Conservation (phyloP, 2,113 vertebrate species). For the Ammodytes dubius region DNA sequence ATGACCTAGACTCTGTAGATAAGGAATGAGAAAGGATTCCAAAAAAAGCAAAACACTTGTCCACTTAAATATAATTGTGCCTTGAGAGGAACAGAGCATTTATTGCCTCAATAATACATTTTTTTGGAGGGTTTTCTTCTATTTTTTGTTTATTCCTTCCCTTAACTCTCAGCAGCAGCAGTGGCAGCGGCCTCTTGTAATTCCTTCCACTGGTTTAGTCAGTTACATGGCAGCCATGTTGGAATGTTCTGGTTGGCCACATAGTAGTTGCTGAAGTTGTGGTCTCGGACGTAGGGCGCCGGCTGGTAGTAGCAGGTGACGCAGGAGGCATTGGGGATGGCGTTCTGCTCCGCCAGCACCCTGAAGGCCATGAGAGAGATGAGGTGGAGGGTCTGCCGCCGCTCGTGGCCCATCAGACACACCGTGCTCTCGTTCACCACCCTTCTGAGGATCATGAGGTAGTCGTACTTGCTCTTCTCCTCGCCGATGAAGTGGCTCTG, state of each 20-base stretch:
- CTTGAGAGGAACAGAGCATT: slow-evolving; percentile 68
- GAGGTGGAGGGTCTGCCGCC: slow-evolving; percentile 95
- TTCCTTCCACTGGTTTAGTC: slow-evolving; percentile 45
- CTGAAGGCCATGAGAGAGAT: slow-evolving; percentile 93
- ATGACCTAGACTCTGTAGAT: slow-evolving; percentile 68
- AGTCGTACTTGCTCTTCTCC: slow-evolving; percentile 96
- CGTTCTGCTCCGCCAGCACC: slow-evolving; percentile 94
- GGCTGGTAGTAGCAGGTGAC: slow-evolving; percentile 99
- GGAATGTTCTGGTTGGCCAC: slow-evolving; percentile 94
- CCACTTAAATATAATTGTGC: slow-evolving; percentile 78
- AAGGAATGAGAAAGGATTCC: slow-evolving; percentile 72
- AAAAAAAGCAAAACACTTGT: slow-evolving; percentile 64
- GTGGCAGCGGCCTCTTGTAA: slow-evolving; percentile 16
- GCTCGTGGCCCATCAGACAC: slow-evolving; percentile 98
- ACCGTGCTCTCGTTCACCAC: slow-evolving; percentile 99
- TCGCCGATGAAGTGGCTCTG: slow-evolving; percentile 97
- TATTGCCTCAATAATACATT: slow-evolving; percentile 53
- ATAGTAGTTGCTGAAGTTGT: slow-evolving; percentile 99
- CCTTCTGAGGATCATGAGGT: slow-evolving; percentile 94
- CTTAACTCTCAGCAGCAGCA: slow-evolving; percentile 55
- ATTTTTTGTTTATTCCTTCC: neutral
- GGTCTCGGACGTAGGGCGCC: slow-evolving; percentile 94
- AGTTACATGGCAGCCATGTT: slow-evolving; percentile 98
- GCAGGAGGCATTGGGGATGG: slow-evolving; percentile 93
- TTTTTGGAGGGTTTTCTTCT: slow-evolving; percentile 31